Evolutionary conservation across 2,888 invertebrate species (phyloP).

Genomic region (Pristionchus mayeri): DNA sequence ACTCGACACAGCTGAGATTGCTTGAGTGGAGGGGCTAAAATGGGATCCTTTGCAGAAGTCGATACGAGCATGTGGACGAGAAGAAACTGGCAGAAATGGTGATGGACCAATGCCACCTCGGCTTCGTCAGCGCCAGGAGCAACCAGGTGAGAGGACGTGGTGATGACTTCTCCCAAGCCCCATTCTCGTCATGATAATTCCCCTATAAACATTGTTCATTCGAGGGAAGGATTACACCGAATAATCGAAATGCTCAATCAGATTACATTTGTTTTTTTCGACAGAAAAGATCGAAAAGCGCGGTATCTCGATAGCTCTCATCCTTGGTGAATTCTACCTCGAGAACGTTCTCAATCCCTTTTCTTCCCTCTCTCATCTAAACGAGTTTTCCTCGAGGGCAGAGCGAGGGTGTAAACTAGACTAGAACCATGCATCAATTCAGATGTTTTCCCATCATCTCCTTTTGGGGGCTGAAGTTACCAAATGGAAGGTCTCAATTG

Average conservation of each 20-base stretch:
- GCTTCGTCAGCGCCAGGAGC: conserved; percentile 65
- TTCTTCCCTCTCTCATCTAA: not conserved
- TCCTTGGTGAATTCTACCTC: too few relatives aligned
- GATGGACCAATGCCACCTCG: conserved; percentile 68
- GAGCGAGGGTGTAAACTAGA: not conserved
- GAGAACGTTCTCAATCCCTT: conserved; percentile 5
- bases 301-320: too few relatives aligned
- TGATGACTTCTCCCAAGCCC: too few relatives aligned
- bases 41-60: conserved; percentile 31
- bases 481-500: not conserved
- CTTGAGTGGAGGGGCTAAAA: not conserved
- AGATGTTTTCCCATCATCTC: not conserved
- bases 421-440: not conserved
- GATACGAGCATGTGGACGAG: conserved; percentile 75
- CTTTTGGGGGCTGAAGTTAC: not conserved
- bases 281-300: too few relatives aligned
- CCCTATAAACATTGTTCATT: too few relatives aligned
- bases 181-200: too few relatives aligned
- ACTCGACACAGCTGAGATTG: not conserved
- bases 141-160: conserved; percentile 57
- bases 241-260: too few relatives aligned
- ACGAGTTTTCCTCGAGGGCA: conserved; percentile 25
- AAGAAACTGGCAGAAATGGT: conserved; percentile 71
- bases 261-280: too few relatives aligned
- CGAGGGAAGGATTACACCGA: too few relatives aligned